A percentile compares a stretch with the other conserved stretches of the same genome.
Conservation (phyloP, 2,113 vertebrate genomes). For the Pica pica region DNA sequence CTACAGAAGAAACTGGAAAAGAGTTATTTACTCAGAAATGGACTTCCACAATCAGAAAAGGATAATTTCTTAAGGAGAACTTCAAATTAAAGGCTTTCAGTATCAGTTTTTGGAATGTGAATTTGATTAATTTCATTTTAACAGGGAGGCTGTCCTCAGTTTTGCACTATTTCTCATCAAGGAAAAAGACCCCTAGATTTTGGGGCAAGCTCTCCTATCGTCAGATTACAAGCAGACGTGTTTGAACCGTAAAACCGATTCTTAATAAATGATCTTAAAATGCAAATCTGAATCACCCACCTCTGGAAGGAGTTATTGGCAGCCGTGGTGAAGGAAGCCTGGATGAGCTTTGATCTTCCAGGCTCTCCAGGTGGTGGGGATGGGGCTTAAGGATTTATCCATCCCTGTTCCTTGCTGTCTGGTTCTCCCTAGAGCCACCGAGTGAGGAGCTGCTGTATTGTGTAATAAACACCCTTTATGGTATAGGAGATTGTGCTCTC, state of each 20-base stretch:
- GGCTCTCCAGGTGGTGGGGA: fast-evolving
- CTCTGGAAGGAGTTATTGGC: background rate
- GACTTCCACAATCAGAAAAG: background rate
- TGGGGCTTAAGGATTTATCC: fast-evolving
- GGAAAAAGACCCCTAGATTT: background rate
- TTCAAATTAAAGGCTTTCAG: background rate
- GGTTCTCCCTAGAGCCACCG: fast-evolving
- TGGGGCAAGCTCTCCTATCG: background rate
- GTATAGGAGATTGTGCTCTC: fast-evolving
- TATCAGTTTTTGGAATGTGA: background rate
- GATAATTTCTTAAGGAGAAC: background rate
- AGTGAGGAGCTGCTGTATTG: background rate
- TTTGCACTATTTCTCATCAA: background rate
- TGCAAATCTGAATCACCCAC: background rate
- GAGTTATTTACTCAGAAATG: background rate
- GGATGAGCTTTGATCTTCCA: background rate
- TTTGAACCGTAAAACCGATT: background rate
- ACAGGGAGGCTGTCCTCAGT: background rate
- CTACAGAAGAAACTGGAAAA: background rate
- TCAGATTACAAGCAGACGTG: background rate
- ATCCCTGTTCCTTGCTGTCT: fast-evolving
- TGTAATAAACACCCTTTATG: fast-evolving
- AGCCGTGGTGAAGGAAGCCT: background rate
- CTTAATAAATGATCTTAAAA: background rate
- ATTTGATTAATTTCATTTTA: background rate